Evolutionary conservation across 2,888 invertebrate species (phyloP).

Genomic region (Chymomyza procnemis): DNA sequence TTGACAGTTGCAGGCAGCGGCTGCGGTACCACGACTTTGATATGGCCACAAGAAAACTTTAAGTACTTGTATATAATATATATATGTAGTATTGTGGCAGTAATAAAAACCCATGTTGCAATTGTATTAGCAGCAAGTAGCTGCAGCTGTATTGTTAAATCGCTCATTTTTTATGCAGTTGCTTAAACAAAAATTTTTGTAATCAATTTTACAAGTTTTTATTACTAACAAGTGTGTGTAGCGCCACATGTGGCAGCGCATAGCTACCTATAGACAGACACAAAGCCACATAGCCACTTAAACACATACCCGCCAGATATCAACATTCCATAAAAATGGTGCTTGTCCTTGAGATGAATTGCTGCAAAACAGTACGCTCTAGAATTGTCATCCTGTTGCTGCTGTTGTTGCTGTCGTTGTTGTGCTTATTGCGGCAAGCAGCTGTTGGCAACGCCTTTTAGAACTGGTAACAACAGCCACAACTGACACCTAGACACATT

Average conservation of each 20-base stretch:
- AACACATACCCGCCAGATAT: background rate
- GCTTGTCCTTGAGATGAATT: slow-evolving; percentile 2
- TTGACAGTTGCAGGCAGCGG: slow-evolving; percentile 58
- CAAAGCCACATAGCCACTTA: background rate
- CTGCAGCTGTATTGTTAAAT: slow-evolving; percentile 15
- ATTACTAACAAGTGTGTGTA: slow-evolving; percentile 33
- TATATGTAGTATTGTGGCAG: too few species aligned
- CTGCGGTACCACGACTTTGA: slow-evolving; percentile 45
- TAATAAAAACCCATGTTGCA: slow-evolving; percentile 6
- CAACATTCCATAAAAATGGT: slow-evolving; percentile 10
- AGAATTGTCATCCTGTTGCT: background rate
- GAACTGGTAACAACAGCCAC: slow-evolving; percentile 2
- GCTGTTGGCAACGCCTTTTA: slow-evolving; percentile 8
- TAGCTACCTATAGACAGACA: background rate
- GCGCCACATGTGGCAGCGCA: slow-evolving; percentile 50
- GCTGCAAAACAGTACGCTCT: background rate
- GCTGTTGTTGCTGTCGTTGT: slow-evolving; percentile 5
- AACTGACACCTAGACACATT: slow-evolving; percentile 72
- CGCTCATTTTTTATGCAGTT: slow-evolving; percentile 11
- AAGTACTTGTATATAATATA: slow-evolving; percentile 7
- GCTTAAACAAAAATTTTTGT: slow-evolving; percentile 48
- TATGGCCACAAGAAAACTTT: slow-evolving; percentile 41
- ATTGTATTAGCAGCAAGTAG: slow-evolving; percentile 37
- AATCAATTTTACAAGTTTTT: slow-evolving; percentile 69
- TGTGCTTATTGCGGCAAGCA: slow-evolving; percentile 3